phyloP scores from a whole-genome alignment of 1,140 invertebrate genomes.

The Drosophila bifasciata region DNA sequence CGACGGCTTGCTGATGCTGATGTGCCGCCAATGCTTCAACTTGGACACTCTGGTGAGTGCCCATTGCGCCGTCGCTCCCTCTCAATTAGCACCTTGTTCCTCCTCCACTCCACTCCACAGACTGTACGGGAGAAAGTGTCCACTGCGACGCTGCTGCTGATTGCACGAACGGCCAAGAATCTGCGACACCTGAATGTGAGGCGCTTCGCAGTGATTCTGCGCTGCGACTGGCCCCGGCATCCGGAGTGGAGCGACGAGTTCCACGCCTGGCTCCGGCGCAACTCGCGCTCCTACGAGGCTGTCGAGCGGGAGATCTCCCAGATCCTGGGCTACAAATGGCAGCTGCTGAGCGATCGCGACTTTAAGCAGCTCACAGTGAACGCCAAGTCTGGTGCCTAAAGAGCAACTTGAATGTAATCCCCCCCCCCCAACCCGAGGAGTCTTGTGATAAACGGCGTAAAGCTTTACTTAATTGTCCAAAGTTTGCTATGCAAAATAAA shows the following conservation, averaged over 20 bases:
- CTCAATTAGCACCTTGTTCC: background rate
- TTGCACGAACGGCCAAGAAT: constrained; percentile 88
- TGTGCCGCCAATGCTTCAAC: constrained; percentile 87
- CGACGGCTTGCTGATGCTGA: constrained; percentile 87
- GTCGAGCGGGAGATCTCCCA: constrained; percentile 89
- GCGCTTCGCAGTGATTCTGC: constrained; percentile 89
- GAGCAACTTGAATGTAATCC: no score
- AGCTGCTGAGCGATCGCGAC: constrained; percentile 89
- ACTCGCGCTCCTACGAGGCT: constrained; percentile 87
- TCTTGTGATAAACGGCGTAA: constrained; percentile 74
- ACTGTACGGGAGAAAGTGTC: constrained; percentile 92
- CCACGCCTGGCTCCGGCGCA: constrained; percentile 87
- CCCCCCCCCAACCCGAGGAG: background rate
- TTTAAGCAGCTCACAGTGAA: constrained; percentile 85
- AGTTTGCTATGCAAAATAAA: constrained; percentile 31
- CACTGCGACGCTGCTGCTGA: constrained; percentile 90
- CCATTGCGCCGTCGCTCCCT: background rate
- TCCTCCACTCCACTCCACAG: constrained; percentile 76
- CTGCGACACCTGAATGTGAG: constrained; percentile 89
- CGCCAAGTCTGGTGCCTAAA: constrained; percentile 48
- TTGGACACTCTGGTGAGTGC: constrained; percentile 87
- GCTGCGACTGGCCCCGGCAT: constrained; percentile 89
- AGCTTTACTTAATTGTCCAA: constrained; percentile 65
- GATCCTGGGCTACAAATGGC: constrained; percentile 89
- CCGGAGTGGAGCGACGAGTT: constrained; percentile 89